These are phyloP conservation scores for Malurus alboscapulatus DNA, from an alignment of 2,113 vertebrate genomes.

Conservation along the genomic window DNA sequence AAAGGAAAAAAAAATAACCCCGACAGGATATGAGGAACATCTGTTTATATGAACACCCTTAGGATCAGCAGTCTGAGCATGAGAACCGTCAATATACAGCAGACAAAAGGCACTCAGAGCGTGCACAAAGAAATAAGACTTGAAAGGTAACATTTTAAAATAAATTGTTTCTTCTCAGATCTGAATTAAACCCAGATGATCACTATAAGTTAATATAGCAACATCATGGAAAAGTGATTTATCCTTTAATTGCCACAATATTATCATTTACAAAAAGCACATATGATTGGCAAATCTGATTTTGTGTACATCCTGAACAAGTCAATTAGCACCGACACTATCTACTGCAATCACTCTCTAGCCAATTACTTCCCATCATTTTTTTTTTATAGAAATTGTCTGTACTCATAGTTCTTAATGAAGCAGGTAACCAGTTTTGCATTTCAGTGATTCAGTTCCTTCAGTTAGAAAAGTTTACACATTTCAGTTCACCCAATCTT, in stretches of 20 bases:
- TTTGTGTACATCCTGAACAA: slow-evolving; percentile 60
- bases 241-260: slow-evolving; percentile 65
- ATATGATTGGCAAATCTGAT: slow-evolving; percentile 60
- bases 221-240: slow-evolving; percentile 59
- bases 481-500: slow-evolving; percentile 51
- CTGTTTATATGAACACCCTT: slow-evolving; percentile 45
- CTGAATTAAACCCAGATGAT: slow-evolving; percentile 67
- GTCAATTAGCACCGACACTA: slow-evolving; percentile 57
- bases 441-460: slow-evolving; percentile 56
- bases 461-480: slow-evolving; percentile 46
- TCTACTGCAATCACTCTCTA: slow-evolving; percentile 61
- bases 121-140: slow-evolving; percentile 5
- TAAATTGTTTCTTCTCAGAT: slow-evolving; percentile 50
- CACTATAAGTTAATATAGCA: slow-evolving; percentile 55
- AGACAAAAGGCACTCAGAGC: background rate
- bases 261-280: slow-evolving; percentile 62
- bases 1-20: slow-evolving; percentile 38
- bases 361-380: slow-evolving; percentile 55
- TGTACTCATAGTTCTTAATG: slow-evolving; percentile 62
- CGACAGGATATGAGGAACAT: slow-evolving; percentile 34
- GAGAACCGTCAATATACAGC: background rate
- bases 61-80: slow-evolving; percentile 32
- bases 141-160: slow-evolving; percentile 53
- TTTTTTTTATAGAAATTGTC: slow-evolving; percentile 39
- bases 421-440: slow-evolving; percentile 60